phyloP scores from a whole-genome alignment of 2,888 invertebrate species.

The Mesorhabditis belari region DNA sequence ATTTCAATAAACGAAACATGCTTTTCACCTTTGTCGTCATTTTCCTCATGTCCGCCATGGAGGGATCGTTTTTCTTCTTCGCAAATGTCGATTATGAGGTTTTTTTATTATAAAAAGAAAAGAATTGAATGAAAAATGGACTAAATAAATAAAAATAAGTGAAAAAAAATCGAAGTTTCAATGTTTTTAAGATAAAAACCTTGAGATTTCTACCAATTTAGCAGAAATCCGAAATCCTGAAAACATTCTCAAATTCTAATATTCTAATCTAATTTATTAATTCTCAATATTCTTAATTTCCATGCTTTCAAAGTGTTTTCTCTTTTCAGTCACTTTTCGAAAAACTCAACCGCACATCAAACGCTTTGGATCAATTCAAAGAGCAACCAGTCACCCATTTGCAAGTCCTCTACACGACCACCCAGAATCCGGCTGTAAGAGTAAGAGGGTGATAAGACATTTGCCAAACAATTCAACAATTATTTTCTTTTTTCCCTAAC shows the following conservation, averaged over 20 bases:
- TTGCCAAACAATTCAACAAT: too few relatives aligned
- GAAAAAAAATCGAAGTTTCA: too few relatives aligned
- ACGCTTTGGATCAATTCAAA: slow-evolving; percentile 11
- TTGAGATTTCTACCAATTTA: too few relatives aligned
- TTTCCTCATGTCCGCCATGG: slow-evolving; percentile 14
- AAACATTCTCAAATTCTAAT: too few relatives aligned
- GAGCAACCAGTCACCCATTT: slow-evolving; percentile 8
- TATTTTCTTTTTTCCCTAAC: too few relatives aligned
- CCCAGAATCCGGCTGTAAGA: not conserved
- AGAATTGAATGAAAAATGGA: not conserved
- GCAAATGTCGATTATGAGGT: slow-evolving; percentile 18
- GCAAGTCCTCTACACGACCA: not conserved
- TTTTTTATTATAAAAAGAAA: not conserved
- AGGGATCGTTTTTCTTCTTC: slow-evolving; percentile 17
- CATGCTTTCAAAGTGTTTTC: not conserved
- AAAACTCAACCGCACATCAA: slow-evolving; percentile 15
- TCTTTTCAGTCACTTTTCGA: slow-evolving; percentile 17
- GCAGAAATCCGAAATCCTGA: too few relatives aligned
- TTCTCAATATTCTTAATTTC: too few relatives aligned
- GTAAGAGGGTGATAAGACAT: too few relatives aligned
- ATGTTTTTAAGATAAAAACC: too few relatives aligned
- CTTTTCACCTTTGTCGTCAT: slow-evolving; percentile 16
- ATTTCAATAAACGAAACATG: slow-evolving; percentile 19
- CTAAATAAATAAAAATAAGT: too few relatives aligned
- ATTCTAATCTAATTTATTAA: too few relatives aligned